These are phyloP conservation scores for Drosophila leonis DNA, from an alignment of 2,888 invertebrate genomes.

Conservation along the genomic window DNA sequence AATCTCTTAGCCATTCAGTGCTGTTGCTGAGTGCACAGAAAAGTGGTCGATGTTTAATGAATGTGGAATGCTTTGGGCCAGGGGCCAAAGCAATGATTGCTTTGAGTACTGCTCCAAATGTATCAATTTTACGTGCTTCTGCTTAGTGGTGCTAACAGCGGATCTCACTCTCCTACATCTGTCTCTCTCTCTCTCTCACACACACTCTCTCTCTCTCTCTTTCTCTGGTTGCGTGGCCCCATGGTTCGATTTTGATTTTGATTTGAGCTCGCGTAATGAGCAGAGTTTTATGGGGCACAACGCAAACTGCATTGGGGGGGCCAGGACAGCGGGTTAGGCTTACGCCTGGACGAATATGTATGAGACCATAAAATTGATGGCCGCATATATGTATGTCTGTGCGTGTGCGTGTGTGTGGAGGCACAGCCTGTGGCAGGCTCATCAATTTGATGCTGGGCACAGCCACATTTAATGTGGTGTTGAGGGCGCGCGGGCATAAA, in stretches of 20 bases:
- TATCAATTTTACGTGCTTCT: conserved; percentile 71
- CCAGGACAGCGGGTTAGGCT: conserved; percentile 6
- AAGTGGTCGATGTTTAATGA: conserved; percentile 72
- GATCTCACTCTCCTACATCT: conserved; percentile 20
- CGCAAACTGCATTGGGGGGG: conserved; percentile 54
- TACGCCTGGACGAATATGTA: conserved; percentile 50
- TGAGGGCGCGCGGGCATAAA: conserved; percentile 59
- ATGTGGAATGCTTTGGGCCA: conserved; percentile 45
- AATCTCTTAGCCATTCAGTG: conserved; percentile 44
- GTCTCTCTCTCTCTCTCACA: not conserved
- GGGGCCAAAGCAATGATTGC: conserved; percentile 21
- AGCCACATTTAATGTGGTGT: conserved; percentile 69
- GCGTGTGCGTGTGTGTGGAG: conserved; percentile 21
- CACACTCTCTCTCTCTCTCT: not conserved
- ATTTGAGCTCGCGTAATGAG: conserved; percentile 72
- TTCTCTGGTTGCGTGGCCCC: not conserved
- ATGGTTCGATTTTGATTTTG: conserved; percentile 73
- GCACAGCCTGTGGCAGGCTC: conserved; percentile 60
- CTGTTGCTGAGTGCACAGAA: conserved; percentile 58
- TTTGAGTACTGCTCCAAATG: conserved; percentile 53
- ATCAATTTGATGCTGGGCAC: conserved; percentile 74
- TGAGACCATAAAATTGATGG: conserved; percentile 73
- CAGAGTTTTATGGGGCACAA: conserved; percentile 62
- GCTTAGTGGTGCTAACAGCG: conserved; percentile 55
- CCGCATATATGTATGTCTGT: conserved; percentile 14